Percentiles rank a stretch among this genome's conserved stretches.
Conservation (phyloP, 2,797 vertebrate genomes). For the Danionella dracula region DNA sequence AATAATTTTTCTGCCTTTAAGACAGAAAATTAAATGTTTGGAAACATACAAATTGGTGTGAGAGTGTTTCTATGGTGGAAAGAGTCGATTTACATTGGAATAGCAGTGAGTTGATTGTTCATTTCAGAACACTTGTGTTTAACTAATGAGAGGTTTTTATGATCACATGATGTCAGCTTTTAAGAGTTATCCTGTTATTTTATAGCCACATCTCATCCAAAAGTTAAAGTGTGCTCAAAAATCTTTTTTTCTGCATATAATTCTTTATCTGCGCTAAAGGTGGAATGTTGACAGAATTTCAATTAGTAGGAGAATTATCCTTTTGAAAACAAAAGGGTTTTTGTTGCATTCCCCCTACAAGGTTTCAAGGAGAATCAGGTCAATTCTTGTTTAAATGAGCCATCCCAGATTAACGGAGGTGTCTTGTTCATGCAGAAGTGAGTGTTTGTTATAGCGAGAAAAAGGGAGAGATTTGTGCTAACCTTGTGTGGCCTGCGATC, state of each 20-base stretch:
- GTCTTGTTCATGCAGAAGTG: not conserved
- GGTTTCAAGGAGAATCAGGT: not conserved
- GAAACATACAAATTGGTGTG: too few species aligned
- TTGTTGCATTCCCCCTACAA: not conserved
- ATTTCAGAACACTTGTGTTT: conserved; percentile 31
- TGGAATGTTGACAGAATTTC: not conserved
- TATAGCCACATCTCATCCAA: too few species aligned
- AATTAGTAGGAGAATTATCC: too few species aligned
- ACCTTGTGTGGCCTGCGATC: conserved; percentile 67
- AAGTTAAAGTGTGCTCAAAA: too few species aligned
- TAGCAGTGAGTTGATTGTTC: not conserved
- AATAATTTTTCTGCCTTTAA: conserved; percentile 1
- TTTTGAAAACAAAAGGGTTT: not conserved
- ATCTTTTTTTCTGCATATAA: too few species aligned
- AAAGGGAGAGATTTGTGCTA: conserved; percentile 49
- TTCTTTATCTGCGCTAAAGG: too few species aligned
- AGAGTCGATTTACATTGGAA: conserved; percentile 16
- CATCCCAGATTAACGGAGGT: conserved; percentile 5
- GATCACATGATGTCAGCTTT: not conserved
- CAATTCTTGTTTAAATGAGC: conserved; percentile 4
- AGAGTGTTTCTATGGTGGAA: not conserved
- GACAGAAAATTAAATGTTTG: conserved; percentile 11
- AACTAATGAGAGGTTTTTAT: conserved; percentile 13
- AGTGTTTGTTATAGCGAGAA: too few species aligned
- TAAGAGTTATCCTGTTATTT: too few species aligned